Evolutionary conservation across 2,888 invertebrate genomes (phyloP).

Genomic region (Amblyjoppa proteus): DNA sequence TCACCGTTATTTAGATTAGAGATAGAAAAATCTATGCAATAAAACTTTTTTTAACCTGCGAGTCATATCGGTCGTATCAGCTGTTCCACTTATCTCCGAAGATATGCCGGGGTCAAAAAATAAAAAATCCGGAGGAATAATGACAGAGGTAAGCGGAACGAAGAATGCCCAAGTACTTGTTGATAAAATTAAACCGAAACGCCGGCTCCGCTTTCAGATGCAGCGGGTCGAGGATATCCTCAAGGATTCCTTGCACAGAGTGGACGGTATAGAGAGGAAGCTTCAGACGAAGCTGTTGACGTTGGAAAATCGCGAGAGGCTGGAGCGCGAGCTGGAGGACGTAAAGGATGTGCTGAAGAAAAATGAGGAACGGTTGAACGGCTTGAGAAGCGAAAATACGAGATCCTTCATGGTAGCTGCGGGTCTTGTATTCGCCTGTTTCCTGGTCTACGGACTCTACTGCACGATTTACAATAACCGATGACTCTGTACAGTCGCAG

Average conservation of each 20-base stretch:
- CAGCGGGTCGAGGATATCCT: conserved; percentile 78
- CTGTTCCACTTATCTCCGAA: neutral
- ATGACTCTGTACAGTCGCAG: conserved; percentile 37
- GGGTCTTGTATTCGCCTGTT: conserved; percentile 77
- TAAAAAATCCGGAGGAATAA: conserved; percentile 61
- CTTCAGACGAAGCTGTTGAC: conserved; percentile 75
- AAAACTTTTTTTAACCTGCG: conserved; percentile 41
- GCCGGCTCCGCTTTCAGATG: conserved; percentile 73
- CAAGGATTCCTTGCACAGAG: conserved; percentile 75
- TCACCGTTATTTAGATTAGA: neutral
- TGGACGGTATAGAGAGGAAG: conserved; percentile 77
- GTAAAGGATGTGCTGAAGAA: conserved; percentile 76
- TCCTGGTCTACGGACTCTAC: conserved; percentile 78
- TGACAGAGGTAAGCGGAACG: conserved; percentile 70
- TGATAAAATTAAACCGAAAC: neutral
- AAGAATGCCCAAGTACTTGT: neutral
- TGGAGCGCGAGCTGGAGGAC: conserved; percentile 79
- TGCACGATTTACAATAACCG: conserved; percentile 70
- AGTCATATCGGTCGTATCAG: conserved; percentile 6
- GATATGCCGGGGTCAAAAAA: conserved; percentile 42
- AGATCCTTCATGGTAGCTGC: conserved; percentile 78
- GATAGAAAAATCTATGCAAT: neutral
- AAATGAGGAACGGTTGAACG: conserved; percentile 77
- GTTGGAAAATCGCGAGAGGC: conserved; percentile 77
- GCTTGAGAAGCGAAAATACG: conserved; percentile 73